Evolutionary conservation across 2,113 vertebrate species (phyloP).

Genomic region (Serilophus lunatus): DNA sequence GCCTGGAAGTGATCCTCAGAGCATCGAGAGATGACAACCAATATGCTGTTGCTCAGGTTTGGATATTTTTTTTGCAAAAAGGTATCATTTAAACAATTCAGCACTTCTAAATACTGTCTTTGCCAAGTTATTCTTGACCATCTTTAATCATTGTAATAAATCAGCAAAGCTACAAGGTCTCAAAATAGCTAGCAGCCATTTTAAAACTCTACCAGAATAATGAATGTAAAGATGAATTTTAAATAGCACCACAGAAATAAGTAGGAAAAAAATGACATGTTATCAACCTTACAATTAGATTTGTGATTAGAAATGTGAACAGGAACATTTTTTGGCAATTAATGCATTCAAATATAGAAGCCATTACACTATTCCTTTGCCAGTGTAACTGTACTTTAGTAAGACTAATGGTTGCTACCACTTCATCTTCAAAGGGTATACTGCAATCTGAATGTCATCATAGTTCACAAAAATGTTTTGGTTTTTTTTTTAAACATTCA

Average conservation of each 20-base stretch:
- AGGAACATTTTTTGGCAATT: not conserved
- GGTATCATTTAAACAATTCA: not conserved
- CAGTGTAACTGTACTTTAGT: not conserved
- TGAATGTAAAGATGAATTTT: not conserved
- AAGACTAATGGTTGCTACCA: not conserved
- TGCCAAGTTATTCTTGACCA: not conserved
- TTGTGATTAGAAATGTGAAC: not conserved
- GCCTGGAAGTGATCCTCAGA: not conserved
- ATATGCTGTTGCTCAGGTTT: not conserved
- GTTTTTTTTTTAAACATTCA: not conserved
- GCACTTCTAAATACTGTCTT: not conserved
- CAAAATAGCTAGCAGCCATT: not conserved
- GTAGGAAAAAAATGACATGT: not conserved
- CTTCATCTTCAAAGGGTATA: not conserved
- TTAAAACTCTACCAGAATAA: not conserved
- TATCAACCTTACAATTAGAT: slow-evolving; percentile 28
- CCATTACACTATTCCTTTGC: not conserved
- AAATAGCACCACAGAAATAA: slow-evolving; percentile 10
- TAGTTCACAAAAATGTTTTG: not conserved
- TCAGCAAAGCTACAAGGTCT: not conserved
- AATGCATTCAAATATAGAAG: slow-evolving; percentile 24
- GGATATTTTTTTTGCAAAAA: not conserved
- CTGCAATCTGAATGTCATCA: not conserved
- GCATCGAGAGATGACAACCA: not conserved
- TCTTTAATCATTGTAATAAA: not conserved